phyloP scores from a whole-genome alignment of 2,113 vertebrate genomes.

The Peromyscus polionotus region DNA sequence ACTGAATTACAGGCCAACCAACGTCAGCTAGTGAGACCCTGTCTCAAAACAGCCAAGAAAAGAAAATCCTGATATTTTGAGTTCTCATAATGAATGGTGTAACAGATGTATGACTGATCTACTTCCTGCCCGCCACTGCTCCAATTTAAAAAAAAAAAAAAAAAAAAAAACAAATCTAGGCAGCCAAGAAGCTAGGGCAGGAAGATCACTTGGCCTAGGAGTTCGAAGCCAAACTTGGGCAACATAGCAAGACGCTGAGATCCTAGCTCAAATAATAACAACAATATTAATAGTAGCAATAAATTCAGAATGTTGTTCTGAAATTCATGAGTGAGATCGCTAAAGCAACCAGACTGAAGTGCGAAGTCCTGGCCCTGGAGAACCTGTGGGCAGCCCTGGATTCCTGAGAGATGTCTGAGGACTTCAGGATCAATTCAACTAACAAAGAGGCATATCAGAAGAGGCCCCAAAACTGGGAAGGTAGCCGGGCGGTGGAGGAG shows the following conservation, averaged over 20 bases:
- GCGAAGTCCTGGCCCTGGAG: background rate
- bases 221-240: background rate
- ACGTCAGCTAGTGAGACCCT: background rate
- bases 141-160: background rate
- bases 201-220: background rate
- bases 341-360: background rate
- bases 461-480: background rate
- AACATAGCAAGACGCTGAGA: background rate
- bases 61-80: slow-evolving; percentile 41
- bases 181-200: background rate
- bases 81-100: slow-evolving; percentile 22
- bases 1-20: background rate
- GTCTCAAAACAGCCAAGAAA: background rate
- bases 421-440: slow-evolving; percentile 18
- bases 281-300: background rate
- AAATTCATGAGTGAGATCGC: background rate
- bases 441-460: background rate
- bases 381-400: background rate
- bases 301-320: slow-evolving; percentile 9
- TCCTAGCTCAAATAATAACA: background rate
- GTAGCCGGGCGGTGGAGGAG: too few relatives aligned
- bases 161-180: background rate
- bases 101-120: background rate
- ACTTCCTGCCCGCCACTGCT: slow-evolving; percentile 11
- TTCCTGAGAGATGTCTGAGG: background rate